These are phyloP conservation scores for Chrysogorgia sp. DNA, from an alignment of 92 coral and sea anemone species.

Conservation along the genomic window DNA sequence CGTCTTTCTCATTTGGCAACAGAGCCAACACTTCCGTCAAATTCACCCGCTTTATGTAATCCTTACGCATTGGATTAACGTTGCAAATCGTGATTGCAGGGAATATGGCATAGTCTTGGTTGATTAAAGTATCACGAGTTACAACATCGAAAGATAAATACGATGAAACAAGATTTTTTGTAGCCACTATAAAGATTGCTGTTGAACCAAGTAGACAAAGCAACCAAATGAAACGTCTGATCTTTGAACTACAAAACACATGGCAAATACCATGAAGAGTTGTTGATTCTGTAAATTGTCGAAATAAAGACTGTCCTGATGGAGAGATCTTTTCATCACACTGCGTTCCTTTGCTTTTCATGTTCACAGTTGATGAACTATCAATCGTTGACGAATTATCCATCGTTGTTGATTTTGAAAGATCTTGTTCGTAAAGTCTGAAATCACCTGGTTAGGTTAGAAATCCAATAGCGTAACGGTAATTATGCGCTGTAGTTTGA, in stretches of 20 bases:
- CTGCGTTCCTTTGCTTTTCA: no score
- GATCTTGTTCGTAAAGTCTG: no score
- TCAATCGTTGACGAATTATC: no score
- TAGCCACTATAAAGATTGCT: constrained; percentile 26
- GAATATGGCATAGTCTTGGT: constrained; percentile 37
- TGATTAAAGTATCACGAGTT: constrained; percentile 48
- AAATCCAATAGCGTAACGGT: no score
- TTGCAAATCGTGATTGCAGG: constrained; percentile 74
- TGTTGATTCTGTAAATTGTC: neutral
- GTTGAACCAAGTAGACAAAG: constrained; percentile 40
- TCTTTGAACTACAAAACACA: constrained; percentile 42
- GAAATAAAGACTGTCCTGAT: neutral
- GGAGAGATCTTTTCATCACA: no score
- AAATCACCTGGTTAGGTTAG: no score
- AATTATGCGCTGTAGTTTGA: no score
- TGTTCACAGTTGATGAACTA: no score
- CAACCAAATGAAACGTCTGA: constrained; percentile 60
- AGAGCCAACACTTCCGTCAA: neutral
- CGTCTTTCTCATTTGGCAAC: constrained; percentile 19
- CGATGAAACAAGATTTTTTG: constrained; percentile 20
- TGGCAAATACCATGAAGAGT: constrained; percentile 64
- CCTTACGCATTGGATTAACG: constrained; percentile 52
- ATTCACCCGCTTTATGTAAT: constrained; percentile 1
- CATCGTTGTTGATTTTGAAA: no score
- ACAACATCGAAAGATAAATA: constrained; percentile 46